Conservation (phyloP, 2,797 vertebrate species). For the Mormyrops boulengeri region DNA sequence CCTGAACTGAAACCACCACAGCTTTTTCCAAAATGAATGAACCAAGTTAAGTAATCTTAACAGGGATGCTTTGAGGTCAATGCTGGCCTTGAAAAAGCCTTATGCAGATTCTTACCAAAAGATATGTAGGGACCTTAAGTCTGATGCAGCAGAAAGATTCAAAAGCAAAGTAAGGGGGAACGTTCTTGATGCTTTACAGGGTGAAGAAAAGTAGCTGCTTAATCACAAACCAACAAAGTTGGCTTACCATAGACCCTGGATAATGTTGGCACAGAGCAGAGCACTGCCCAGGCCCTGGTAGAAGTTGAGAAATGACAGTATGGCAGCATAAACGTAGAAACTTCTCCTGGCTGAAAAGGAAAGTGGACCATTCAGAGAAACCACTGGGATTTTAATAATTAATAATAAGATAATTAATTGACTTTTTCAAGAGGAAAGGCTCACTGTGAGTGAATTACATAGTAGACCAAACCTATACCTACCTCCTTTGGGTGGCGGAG, state of each 20-base stretch:
- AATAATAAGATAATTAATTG: background rate
- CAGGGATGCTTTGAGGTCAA: background rate
- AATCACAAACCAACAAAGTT: background rate
- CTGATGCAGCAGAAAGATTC: background rate
- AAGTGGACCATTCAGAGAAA: background rate
- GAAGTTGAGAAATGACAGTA: slow-evolving; percentile 83
- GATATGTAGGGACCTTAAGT: background rate
- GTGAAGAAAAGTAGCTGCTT: background rate
- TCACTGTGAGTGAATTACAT: background rate
- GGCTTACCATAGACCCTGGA: slow-evolving; percentile 86
- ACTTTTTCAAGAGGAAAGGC: background rate
- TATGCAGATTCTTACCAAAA: background rate
- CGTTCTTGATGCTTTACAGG: background rate
- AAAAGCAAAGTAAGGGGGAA: background rate
- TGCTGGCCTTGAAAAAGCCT: background rate
- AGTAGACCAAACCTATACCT: background rate
- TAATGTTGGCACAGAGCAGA: slow-evolving; percentile 80
- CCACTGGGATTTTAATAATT: background rate
- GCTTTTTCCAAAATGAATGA: background rate
- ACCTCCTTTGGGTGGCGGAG: background rate
- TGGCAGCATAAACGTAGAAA: slow-evolving; percentile 87
- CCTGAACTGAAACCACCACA: background rate
- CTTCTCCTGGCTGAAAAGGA: slow-evolving; percentile 76
- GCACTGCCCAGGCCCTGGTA: slow-evolving; percentile 89
- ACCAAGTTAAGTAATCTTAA: background rate